A percentile compares a stretch with the other conserved stretches of the same genome.
phyloP scores from a whole-genome alignment of 92 coral and sea anemone species.

The Epizoanthus scotinus region DNA sequence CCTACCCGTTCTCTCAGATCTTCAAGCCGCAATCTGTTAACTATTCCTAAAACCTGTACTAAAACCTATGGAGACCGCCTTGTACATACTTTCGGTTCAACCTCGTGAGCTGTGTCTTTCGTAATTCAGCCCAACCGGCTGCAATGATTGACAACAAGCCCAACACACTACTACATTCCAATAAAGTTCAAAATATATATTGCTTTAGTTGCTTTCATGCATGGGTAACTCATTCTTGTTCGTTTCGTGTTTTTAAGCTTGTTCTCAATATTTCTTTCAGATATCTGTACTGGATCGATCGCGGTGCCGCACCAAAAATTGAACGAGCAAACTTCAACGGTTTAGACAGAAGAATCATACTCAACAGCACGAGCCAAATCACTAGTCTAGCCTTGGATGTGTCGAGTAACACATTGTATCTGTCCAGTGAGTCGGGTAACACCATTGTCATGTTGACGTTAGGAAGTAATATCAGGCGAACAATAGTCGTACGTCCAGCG shows the following conservation, averaged over 20 bases:
- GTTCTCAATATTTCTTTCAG: neutral
- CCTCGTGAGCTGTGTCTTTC: no score
- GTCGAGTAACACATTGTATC: neutral
- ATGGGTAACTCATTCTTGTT: neutral
- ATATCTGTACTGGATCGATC: constrained; percentile 21
- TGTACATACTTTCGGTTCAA: no score
- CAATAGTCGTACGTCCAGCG: neutral
- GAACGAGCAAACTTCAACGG: constrained; percentile 6
- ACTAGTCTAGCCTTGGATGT: constrained; percentile 19
- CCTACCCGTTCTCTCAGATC: no score
- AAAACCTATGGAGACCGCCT: no score
- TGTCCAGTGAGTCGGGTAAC: constrained; percentile 12
- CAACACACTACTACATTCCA: no score
- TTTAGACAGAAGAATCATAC: neutral
- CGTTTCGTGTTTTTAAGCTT: neutral
- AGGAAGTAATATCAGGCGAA: neutral
- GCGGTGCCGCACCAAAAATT: neutral
- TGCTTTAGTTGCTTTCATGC: neutral
- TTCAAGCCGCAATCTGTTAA: no score
- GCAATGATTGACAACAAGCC: no score
- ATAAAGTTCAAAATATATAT: neutral
- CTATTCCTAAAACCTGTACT: no score
- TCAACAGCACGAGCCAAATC: neutral
- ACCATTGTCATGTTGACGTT: constrained; percentile 3
- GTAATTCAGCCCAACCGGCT: no score